Evolutionary conservation across 2,797 vertebrate genomes (phyloP).

Genomic region (Sebastes steindachneri): DNA sequence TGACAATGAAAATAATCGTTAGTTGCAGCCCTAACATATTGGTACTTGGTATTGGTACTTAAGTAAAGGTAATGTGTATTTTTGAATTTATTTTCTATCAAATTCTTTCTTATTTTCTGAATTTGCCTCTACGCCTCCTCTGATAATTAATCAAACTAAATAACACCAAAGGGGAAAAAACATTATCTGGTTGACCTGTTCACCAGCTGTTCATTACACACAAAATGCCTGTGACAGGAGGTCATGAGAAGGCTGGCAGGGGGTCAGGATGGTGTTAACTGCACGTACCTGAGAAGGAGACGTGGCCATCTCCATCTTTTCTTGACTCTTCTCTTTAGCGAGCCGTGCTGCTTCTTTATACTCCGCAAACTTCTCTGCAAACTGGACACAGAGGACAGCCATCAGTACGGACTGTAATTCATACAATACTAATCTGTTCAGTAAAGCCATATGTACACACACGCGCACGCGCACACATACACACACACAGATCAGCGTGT

Average conservation of each 20-base stretch:
- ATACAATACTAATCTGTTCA: constrained; percentile 33
- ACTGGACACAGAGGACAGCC: constrained; percentile 83
- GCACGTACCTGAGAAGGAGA: constrained; percentile 93
- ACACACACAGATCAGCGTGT: constrained; percentile 29
- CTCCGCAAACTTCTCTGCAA: constrained; percentile 99
- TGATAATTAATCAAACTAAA: background rate
- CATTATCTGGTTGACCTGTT: background rate
- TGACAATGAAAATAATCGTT: too few species aligned
- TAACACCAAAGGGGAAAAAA: background rate
- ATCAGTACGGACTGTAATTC: constrained; percentile 27
- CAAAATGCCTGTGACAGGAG: background rate
- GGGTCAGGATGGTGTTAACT: background rate
- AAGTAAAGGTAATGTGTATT: background rate
- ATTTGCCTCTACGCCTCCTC: background rate
- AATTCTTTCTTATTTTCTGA: background rate
- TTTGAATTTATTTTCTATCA: background rate
- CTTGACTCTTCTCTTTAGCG: constrained; percentile 97
- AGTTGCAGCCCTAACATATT: too few species aligned
- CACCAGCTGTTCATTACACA: background rate
- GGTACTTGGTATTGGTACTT: background rate
- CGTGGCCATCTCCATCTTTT: constrained; percentile 97
- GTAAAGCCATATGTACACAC: constrained; percentile 22
- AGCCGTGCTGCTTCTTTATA: constrained; percentile 98
- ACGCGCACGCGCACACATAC: background rate
- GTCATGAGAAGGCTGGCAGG: background rate